These are phyloP conservation scores for Pecten maximus DNA, from an alignment of 2,888 invertebrate genomes.

Conservation along the genomic window DNA sequence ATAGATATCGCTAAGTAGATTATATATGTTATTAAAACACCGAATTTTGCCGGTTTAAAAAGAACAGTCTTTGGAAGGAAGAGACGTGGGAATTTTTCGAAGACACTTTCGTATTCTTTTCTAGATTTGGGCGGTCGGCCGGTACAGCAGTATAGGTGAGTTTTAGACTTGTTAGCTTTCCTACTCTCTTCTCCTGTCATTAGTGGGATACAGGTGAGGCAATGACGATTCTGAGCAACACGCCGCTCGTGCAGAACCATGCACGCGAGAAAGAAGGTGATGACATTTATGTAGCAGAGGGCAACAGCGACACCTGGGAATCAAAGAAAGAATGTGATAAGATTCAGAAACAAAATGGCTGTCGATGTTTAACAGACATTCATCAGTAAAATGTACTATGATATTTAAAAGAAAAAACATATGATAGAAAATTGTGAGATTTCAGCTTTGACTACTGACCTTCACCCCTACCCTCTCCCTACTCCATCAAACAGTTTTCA, in stretches of 20 bases:
- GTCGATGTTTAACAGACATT: no score
- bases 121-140: slow-evolving; percentile 58
- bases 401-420: no score
- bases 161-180: slow-evolving; percentile 31
- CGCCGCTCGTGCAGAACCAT: slow-evolving; percentile 68
- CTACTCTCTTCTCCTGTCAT: slow-evolving; percentile 57
- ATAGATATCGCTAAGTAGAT: slow-evolving; percentile 65
- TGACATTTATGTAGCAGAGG: slow-evolving; percentile 72
- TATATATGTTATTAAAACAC: slow-evolving; percentile 61
- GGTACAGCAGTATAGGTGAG: slow-evolving; percentile 76
- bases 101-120: slow-evolving; percentile 63
- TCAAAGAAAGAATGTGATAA: neutral
- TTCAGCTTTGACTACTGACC: no score
- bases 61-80: slow-evolving; percentile 63
- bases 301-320: slow-evolving; percentile 69
- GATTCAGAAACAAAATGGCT: no score
- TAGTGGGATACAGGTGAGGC: slow-evolving; percentile 59
- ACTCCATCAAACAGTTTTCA: no score
- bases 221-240: slow-evolving; percentile 62
- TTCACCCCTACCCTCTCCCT: no score
- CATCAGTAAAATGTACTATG: no score
- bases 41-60: slow-evolving; percentile 57
- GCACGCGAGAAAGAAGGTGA: slow-evolving; percentile 69
- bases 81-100: slow-evolving; percentile 63
- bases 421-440: no score